Conservation (phyloP, 2,888 invertebrate genomes). For the Troglohyphantes excavatus region DNA sequence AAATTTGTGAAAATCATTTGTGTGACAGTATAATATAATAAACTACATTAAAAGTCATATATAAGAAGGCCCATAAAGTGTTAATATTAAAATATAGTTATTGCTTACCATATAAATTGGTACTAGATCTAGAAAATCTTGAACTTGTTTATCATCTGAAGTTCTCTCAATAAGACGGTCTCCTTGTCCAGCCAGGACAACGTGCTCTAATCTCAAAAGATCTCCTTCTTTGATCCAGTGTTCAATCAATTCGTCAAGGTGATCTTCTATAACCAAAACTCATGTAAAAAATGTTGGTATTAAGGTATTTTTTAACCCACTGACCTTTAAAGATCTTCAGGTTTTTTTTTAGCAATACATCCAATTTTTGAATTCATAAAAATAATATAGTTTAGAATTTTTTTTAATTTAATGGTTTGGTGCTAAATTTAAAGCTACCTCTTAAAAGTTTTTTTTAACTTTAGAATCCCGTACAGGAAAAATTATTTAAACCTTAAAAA, state of each 20-base stretch:
- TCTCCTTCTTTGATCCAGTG: constrained; percentile 81
- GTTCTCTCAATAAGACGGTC: constrained; percentile 88
- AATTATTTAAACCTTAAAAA: no score
- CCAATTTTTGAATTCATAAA: no score
- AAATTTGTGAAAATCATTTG: no score
- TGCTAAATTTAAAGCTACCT: no score
- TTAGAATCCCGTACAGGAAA: no score
- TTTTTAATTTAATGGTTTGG: no score
- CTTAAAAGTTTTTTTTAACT: no score
- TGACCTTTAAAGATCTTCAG: no score
- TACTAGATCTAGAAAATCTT: constrained; percentile 83
- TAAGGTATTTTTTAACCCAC: neutral
- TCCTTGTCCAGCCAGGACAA: constrained; percentile 81
- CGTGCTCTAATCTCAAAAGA: constrained; percentile 80
- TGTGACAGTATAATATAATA: no score
- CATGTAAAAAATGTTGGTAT: neutral
- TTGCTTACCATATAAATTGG: constrained; percentile 81
- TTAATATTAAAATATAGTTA: neutral
- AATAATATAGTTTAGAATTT: neutral
- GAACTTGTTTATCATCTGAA: constrained; percentile 91
- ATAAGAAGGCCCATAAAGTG: no score
- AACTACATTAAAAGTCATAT: no score
- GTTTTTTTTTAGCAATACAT: no score
- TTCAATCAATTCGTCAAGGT: constrained; percentile 80
- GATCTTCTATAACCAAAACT: constrained; percentile 74